Conservation (phyloP, 2,888 invertebrate species). For the Pinctada fucata region DNA sequence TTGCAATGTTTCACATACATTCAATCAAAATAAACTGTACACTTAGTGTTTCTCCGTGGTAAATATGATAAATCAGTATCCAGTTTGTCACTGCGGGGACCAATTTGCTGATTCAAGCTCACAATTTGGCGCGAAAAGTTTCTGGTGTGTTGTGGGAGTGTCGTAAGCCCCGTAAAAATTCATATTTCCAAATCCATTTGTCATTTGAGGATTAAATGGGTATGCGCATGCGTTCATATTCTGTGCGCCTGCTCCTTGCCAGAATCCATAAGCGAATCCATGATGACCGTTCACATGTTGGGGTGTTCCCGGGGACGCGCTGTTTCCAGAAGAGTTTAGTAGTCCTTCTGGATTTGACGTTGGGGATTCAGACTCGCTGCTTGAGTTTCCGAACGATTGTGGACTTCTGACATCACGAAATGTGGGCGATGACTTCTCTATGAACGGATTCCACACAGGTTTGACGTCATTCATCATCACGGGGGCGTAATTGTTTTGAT, state of each 20-base stretch:
- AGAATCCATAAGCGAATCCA: neutral
- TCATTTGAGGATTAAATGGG: neutral
- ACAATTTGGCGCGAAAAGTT: neutral
- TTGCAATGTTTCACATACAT: too few species aligned
- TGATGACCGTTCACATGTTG: neutral
- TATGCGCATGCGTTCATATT: neutral
- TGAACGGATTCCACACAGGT: constrained; percentile 37
- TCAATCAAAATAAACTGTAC: too few species aligned
- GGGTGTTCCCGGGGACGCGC: constrained; percentile 22
- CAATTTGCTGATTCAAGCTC: neutral
- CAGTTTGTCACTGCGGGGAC: neutral
- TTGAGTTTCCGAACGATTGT: constrained; percentile 17
- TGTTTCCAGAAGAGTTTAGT: constrained; percentile 19
- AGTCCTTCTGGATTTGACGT: constrained; percentile 24
- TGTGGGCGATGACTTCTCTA: constrained; percentile 16
- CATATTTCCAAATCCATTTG: neutral
- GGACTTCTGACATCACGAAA: constrained; percentile 21
- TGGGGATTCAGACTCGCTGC: constrained; percentile 27
- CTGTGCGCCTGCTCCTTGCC: neutral
- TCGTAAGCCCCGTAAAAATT: neutral
- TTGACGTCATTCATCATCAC: constrained; percentile 1
- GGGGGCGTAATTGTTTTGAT: neutral
- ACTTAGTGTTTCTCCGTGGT: too few species aligned
- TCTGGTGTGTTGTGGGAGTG: neutral
- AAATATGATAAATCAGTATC: too few species aligned